Evolutionary conservation across 1,140 invertebrate genomes (phyloP), one percentile per base, ranked within the genome.

Genomic region (Acromyrmex charruanus): DNA sequence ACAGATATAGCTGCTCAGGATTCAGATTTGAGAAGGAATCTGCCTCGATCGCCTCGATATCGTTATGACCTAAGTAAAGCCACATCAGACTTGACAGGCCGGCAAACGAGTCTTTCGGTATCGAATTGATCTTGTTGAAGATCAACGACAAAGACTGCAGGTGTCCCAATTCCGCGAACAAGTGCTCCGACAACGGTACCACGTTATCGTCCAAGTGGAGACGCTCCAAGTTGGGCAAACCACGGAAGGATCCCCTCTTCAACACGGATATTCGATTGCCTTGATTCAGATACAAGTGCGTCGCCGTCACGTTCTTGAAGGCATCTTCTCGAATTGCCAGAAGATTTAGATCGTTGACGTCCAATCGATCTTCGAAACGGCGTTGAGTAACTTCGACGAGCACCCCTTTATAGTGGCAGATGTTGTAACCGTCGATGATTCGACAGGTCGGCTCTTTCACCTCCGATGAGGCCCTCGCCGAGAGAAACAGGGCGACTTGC

Each of bases 201-300:
- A 55, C 44, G 49, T 92, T 91, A 31, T 25, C 49, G 63, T 91
- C 88, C 35, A 92, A 53, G 0, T 87, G 21, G 2, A 91, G 75
- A 2, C 35, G 10, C 2, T 72, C 51, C 28, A 92, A 51, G 0
- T 66, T 80, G 3, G 61, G 61, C 71, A 92, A 14, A 16, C 91
- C 91, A 6, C 35, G 51, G 44, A 92, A 91, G 5, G 91, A 91
- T 1, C n/a, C 59, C 0, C 59, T 74, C 0, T 18, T 65, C 35
- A 88, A 31, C 25, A 31, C 35, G 2, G 90, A 90, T 51, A 92
- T 91, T 14, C 58, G 74, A 18, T 92, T 92, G 0, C 87, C 90
- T 7, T 68, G 10, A 25, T 58, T 51, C 10, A 91, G 25, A 28
- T 63, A 77, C 14, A 91, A 44, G 2, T n/a, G 10, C 1, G 14